Base-by-base conservation (phyloP, 2,113 vertebrate species). In the Tupaia tana region DNA sequence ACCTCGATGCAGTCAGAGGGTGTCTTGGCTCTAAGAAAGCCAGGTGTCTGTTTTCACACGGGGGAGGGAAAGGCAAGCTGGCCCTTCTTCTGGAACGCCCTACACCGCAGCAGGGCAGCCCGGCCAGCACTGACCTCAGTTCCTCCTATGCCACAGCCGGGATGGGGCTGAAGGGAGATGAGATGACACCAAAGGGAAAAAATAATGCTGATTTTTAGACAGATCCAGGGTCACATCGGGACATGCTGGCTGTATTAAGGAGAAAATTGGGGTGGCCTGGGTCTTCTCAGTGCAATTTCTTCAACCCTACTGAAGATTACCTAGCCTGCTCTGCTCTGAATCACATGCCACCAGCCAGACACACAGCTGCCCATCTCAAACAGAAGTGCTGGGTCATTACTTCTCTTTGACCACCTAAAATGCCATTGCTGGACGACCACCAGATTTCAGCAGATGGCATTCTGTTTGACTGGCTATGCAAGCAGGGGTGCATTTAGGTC, bases 11-110 rank as follows among this genome's bases (percentile, higher is more conserved):
- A 5, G 67, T 9, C 2, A 71, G 20, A 8, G 25, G 20, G 67
- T 19, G 0, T 56, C 80, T 59, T 16, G 13, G 14, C 59, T 78
- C 12, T 8, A 3, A 29, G 13, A 25, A 1, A 12, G 15, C 61
- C 11, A 12, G 15, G 43, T 3, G 7, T n/a, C 29, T 3, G 1
- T 6, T 12, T 63, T 1, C 10, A 1, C 7, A 5, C 0, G 18
- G 1, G 7, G 3, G 63, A 18, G 4, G 27, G 56, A 54, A 3
- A 10, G 0, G 7, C 10, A 0, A 9, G 0, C 7, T 1, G 12
- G 0, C 16, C 14, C 27, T 12, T 12, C 22, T n/a, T 14, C 64
- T 64, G 58, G 5, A 4, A 5, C 43, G 6, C 0, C 29, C 12
- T 1, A 20, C 2, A 31, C 86, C 85, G 18, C 13, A 27, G 24